A percentile compares a stretch with the other conserved stretches of the same genome.
Conservation (phyloP, 1,140 invertebrate species). For the Zaprionus nigranus region DNA sequence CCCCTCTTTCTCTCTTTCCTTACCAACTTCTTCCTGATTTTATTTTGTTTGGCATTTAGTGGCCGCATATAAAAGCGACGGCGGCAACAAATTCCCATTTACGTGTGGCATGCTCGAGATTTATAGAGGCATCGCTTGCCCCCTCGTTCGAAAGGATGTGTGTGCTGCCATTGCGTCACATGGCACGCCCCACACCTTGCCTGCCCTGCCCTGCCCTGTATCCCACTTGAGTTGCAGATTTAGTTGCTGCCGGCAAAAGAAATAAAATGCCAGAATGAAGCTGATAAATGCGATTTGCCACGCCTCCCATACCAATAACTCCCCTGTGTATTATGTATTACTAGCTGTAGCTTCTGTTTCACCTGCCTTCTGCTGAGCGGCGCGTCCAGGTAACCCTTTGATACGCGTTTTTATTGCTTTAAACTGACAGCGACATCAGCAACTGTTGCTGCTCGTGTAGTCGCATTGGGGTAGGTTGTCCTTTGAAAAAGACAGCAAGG, state of each 20-base stretch:
- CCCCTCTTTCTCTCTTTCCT: background rate
- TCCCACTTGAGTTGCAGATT: conserved; percentile 46
- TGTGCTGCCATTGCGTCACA: conserved; percentile 51
- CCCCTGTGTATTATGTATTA: conserved; percentile 36
- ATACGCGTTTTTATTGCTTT: background rate
- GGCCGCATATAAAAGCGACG: conserved; percentile 50
- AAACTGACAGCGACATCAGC: conserved; percentile 24
- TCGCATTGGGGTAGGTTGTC: background rate
- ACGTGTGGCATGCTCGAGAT: conserved; percentile 68
- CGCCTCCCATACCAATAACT: conserved; percentile 37
- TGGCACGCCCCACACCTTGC: background rate
- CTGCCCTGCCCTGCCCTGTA: too few relatives aligned
- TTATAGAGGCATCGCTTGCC: conserved; percentile 41
- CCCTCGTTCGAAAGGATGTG: conserved; percentile 56
- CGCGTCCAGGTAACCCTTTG: conserved; percentile 17
- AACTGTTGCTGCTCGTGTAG: background rate
- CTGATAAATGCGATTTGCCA: conserved; percentile 78
- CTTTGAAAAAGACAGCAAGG: background rate
- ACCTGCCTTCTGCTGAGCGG: background rate
- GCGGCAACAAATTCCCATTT: conserved; percentile 69
- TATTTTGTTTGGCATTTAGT: conserved; percentile 69
- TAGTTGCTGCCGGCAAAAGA: conserved; percentile 53
- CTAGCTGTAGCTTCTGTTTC: background rate
- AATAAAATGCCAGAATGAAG: conserved; percentile 74
- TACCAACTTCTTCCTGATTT: conserved; percentile 31